Conservation (phyloP, 2,888 invertebrate species). For the Didymodactylos carnosus region DNA sequence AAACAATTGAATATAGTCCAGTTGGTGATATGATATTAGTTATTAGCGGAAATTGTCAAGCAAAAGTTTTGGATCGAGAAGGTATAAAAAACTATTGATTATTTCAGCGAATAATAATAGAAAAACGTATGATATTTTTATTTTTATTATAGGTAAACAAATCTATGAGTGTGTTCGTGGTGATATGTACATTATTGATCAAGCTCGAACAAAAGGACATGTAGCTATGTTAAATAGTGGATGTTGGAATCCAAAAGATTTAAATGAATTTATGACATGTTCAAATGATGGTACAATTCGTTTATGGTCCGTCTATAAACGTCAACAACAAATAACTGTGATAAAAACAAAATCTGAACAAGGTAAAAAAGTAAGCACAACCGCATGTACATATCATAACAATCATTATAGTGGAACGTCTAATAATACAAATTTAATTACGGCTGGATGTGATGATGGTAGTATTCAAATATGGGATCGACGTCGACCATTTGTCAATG, state of each 20-base stretch:
- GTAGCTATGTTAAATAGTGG: slow-evolving; percentile 50
- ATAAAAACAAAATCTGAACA: slow-evolving; percentile 52
- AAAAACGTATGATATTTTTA: background rate
- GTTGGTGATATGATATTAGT: slow-evolving; percentile 83
- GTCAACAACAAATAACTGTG: slow-evolving; percentile 55
- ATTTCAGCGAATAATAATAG: slow-evolving; percentile 42
- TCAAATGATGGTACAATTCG: slow-evolving; percentile 78
- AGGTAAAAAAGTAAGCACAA: slow-evolving; percentile 65
- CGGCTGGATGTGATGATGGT: slow-evolving; percentile 78
- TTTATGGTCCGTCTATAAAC: slow-evolving; percentile 64
- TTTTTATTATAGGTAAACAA: background rate
- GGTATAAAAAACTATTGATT: slow-evolving; percentile 36
- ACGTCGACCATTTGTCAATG: slow-evolving; percentile 47
- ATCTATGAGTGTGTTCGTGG: slow-evolving; percentile 37
- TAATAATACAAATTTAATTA: slow-evolving; percentile 63
- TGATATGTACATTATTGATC: slow-evolving; percentile 82
- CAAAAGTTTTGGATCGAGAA: slow-evolving; percentile 78
- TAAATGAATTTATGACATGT: slow-evolving; percentile 62
- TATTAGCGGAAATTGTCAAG: slow-evolving; percentile 56
- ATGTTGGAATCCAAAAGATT: slow-evolving; percentile 68
- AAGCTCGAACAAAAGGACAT: slow-evolving; percentile 55
- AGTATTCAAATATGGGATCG: slow-evolving; percentile 93
- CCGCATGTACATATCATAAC: slow-evolving; percentile 54
- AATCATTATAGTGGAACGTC: background rate
- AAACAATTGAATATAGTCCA: slow-evolving; percentile 65